Percentiles rank a stretch among this genome's conserved stretches.
Evolutionary conservation across 2,888 invertebrate genomes (phyloP).

Genomic region (Keiferia lycopersicella): DNA sequence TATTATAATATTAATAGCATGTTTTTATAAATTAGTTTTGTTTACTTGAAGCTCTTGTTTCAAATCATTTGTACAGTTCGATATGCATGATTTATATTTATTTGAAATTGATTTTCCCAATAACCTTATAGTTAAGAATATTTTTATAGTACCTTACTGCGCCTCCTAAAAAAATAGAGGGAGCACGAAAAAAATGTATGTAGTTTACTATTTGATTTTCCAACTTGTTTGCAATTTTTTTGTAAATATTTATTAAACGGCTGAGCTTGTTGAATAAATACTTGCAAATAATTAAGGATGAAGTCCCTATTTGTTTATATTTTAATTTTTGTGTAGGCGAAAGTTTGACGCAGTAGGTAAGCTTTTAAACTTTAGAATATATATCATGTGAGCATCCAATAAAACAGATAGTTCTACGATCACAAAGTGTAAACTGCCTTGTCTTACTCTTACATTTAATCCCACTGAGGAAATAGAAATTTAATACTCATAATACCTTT

Average conservation of each 20-base stretch:
- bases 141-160: constrained; percentile 1
- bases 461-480: constrained; percentile 36
- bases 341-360: background rate
- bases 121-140: background rate
- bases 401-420: constrained; percentile 36
- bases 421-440: constrained; percentile 54
- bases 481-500: constrained; percentile 30
- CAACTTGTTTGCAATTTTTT: no score
- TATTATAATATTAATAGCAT: background rate
- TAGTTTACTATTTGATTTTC: no score
- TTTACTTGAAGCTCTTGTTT: constrained; percentile 21
- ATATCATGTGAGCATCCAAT: constrained; percentile 32
- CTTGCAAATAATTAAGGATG: no score
- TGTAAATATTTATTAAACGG: no score
- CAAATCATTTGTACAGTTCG: constrained; percentile 56
- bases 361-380: background rate
- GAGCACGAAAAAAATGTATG: no score
- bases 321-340: background rate
- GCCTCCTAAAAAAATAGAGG: no score
- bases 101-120: background rate
- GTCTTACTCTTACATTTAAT: constrained; percentile 38
- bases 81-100: constrained; percentile 49
- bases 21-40: background rate
- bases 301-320: background rate
- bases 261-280: no score